These are phyloP conservation scores for Xestia rhomboidea DNA, from an alignment of 2,888 invertebrate species.

Conservation along the genomic window DNA sequence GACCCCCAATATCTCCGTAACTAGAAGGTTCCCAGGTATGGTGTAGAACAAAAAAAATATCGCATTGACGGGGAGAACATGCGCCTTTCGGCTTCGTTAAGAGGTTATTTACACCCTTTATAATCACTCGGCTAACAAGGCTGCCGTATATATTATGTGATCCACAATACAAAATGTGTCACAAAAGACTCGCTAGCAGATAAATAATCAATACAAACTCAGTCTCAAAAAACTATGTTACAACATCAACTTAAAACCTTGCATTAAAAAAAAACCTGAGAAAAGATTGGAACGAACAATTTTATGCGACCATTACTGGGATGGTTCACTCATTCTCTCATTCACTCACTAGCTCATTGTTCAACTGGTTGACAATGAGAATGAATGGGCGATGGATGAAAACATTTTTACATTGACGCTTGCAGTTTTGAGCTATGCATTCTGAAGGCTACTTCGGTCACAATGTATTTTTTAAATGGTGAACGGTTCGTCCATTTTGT, in stretches of 20 bases:
- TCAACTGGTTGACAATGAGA: constrained; percentile 65
- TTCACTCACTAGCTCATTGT: constrained; percentile 67
- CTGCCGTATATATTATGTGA: too few relatives aligned
- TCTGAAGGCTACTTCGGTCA: constrained; percentile 6
- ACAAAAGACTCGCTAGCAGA: neutral
- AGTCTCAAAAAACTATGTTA: neutral
- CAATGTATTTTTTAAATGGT: constrained; percentile 21
- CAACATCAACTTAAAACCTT: neutral
- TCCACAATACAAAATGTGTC: too few relatives aligned
- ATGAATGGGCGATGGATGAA: constrained; percentile 49
- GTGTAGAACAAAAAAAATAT: too few relatives aligned
- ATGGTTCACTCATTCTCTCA: constrained; percentile 54
- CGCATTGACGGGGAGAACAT: too few relatives aligned
- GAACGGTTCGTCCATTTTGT: constrained; percentile 10
- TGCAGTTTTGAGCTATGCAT: constrained; percentile 38
- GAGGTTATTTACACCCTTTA: too few relatives aligned
- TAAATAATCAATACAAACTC: neutral
- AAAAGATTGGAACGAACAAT: constrained; percentile 50
- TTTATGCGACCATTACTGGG: constrained; percentile 66
- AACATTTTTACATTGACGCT: constrained; percentile 53
- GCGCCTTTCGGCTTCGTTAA: too few relatives aligned
- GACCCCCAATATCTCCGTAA: too few relatives aligned
- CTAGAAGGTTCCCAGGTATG: too few relatives aligned
- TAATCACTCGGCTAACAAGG: too few relatives aligned
- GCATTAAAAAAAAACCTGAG: constrained; percentile 26